phyloP scores from a whole-genome alignment of 2,113 vertebrate genomes.

The Meriones unguiculatus region DNA sequence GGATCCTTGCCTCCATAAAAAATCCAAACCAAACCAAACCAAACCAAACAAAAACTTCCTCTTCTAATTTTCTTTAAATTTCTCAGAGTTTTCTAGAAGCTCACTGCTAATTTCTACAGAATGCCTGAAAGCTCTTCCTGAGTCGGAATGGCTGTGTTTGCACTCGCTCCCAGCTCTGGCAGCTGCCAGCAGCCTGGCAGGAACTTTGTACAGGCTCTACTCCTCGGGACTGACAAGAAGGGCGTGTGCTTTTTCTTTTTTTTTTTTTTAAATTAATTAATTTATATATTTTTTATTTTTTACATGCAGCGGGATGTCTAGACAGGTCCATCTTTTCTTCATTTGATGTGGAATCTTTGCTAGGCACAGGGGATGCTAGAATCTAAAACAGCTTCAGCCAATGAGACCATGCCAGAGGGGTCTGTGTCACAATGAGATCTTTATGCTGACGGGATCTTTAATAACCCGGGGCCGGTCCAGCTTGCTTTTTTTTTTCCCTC shows the following conservation, averaged over 20 bases:
- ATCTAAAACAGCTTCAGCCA: constrained; percentile 62
- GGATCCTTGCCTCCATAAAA: neutral
- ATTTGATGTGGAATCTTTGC: constrained; percentile 68
- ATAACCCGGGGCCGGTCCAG: constrained; percentile 39
- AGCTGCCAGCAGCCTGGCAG: neutral
- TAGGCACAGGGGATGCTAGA: constrained; percentile 39
- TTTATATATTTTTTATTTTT: neutral
- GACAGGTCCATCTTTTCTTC: constrained; percentile 67
- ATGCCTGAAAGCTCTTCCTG: neutral
- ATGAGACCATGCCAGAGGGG: constrained; percentile 58
- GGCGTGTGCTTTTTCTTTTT: neutral
- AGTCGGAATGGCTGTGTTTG: neutral
- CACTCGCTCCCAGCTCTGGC: neutral
- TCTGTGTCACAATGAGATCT: constrained; percentile 65
- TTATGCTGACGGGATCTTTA: constrained; percentile 46
- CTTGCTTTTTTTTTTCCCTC: constrained; percentile 15
- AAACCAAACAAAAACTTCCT: neutral
- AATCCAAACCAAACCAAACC: no score
- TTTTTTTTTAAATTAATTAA: neutral
- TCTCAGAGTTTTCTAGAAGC: constrained; percentile 55
- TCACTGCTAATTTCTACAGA: neutral
- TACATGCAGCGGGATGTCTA: constrained; percentile 35
- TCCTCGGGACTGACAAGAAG: neutral
- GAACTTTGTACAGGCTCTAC: no score
- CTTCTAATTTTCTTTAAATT: neutral